Conservation (phyloP, 2,113 vertebrate species). For the Sapayoa aenigma region DNA sequence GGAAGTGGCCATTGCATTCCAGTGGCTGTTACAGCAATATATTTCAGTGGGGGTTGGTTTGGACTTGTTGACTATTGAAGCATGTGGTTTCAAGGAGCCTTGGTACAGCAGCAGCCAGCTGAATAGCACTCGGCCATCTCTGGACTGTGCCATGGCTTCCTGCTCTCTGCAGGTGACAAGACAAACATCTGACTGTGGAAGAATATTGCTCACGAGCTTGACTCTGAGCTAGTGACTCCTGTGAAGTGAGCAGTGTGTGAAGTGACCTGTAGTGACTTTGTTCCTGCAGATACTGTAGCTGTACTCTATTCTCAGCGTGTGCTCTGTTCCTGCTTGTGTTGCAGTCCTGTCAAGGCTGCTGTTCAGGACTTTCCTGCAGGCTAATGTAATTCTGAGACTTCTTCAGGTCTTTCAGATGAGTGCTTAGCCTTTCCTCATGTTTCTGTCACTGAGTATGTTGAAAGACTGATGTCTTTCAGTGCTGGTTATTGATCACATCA, state of each 20-base stretch:
- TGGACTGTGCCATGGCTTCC: background rate
- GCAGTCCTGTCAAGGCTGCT: background rate
- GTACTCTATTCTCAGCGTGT: background rate
- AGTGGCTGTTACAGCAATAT: background rate
- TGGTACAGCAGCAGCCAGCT: background rate
- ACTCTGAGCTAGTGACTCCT: background rate
- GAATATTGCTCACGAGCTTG: background rate
- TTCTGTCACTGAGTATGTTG: background rate
- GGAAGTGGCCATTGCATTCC: background rate
- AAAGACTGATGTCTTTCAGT: background rate
- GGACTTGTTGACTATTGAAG: background rate
- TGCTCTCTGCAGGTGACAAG: background rate
- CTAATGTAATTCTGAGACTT: background rate
- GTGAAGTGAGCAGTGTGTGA: background rate
- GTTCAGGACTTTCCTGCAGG: background rate
- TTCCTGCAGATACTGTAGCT: background rate
- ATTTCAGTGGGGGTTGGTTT: background rate
- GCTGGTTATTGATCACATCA: background rate
- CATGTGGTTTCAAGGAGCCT: background rate
- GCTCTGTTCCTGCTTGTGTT: background rate
- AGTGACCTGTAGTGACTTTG: background rate
- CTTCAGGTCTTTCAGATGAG: background rate
- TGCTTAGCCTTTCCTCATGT: background rate
- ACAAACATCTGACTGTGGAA: background rate
- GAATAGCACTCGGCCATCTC: background rate